phyloP scores from a whole-genome alignment of 2,113 vertebrate species.

The Notothenia coriiceps region DNA sequence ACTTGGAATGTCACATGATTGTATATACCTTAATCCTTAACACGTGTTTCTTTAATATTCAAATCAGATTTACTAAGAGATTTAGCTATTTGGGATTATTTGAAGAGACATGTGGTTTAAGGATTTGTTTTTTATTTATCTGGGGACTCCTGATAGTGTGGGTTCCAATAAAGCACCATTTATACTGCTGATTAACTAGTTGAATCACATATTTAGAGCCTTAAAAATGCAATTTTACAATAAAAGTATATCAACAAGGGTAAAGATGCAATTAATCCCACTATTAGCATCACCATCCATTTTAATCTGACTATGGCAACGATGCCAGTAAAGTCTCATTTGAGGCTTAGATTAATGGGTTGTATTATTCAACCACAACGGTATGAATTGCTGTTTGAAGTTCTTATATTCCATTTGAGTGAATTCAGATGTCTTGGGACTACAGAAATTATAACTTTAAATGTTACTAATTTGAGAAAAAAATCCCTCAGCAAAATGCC shows the following conservation, averaged over 20 bases:
- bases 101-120: neutral
- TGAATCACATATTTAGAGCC: neutral
- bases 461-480: neutral
- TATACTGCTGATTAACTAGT: neutral
- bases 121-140: neutral
- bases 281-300: neutral
- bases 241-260: neutral
- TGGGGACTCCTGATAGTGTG: neutral
- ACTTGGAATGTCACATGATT: constrained; percentile 30
- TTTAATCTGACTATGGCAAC: neutral
- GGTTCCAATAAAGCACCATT: neutral
- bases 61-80: neutral
- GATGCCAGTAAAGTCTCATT: neutral
- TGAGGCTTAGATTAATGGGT: neutral
- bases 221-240: neutral
- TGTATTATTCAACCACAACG: neutral
- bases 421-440: neutral
- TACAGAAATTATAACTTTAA: neutral
- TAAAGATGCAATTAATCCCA: neutral
- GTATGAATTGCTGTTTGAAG: neutral
- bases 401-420: constrained; percentile 1
- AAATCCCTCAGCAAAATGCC: neutral
- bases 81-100: neutral
- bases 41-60: neutral
- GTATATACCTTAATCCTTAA: constrained; percentile 12